Conservation (phyloP, 2,888 invertebrate genomes). For the Pristionchus exspectatus region DNA sequence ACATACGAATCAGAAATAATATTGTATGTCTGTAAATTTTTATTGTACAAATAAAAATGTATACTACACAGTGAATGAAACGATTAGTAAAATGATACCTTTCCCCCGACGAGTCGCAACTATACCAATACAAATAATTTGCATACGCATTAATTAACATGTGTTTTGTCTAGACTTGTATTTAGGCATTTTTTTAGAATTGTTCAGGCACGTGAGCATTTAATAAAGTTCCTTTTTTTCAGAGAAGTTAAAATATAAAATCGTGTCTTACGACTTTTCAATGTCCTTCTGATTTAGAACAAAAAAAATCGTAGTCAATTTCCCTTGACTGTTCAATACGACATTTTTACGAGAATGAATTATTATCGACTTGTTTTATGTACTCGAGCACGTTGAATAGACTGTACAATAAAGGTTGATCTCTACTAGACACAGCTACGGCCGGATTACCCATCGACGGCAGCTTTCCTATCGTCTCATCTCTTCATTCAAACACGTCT, state of each 20-base stretch:
- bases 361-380: constrained; percentile 1
- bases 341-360: neutral
- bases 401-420: constrained; percentile 31
- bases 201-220: no score
- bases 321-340: no score
- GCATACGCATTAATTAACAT: no score
- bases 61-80: neutral
- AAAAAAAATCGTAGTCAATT: no score
- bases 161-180: no score
- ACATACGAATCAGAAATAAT: neutral
- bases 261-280: no score
- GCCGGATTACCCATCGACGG: constrained; percentile 24
- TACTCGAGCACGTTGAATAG: constrained; percentile 2
- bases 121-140: no score
- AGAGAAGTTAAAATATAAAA: no score
- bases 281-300: neutral
- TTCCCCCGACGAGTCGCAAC: no score
- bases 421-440: constrained; percentile 20
- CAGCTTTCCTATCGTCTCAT: neutral
- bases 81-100: neutral
- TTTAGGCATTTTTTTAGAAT: no score
- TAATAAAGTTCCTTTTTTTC: no score
- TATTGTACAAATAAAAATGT: neutral
- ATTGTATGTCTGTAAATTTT: neutral
- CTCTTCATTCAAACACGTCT: constrained; percentile 66